Percentiles rank a stretch among this genome's conserved stretches.
Evolutionary conservation across 1,140 invertebrate species (phyloP).

Genomic region (Chionoecetes opilio): DNA sequence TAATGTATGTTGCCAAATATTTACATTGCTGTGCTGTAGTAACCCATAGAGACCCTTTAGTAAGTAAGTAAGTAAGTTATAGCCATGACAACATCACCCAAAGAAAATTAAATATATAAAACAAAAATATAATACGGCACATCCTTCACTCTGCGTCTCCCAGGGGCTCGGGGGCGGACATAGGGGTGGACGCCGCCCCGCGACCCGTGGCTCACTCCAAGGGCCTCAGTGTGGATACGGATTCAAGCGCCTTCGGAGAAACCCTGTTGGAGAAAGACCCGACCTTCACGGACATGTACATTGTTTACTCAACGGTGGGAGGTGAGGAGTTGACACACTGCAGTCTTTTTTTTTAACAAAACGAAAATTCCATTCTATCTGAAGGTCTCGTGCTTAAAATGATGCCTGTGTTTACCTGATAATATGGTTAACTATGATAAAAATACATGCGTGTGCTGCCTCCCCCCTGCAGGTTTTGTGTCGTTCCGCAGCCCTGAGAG

Average conservation of each 20-base stretch:
- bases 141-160: background rate
- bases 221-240: background rate
- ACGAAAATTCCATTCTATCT: too few relatives aligned
- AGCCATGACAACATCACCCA: too few relatives aligned
- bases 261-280: slow-evolving; percentile 47
- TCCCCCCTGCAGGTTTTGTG: slow-evolving; percentile 70
- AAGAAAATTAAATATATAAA: too few relatives aligned
- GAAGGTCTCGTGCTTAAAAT: too few relatives aligned
- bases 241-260: slow-evolving; percentile 39
- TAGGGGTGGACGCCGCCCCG: slow-evolving; percentile 35
- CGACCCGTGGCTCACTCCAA: background rate
- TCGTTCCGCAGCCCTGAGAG: slow-evolving; percentile 73
- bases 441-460: background rate
- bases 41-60: too few relatives aligned
- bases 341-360: too few relatives aligned
- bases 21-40: too few relatives aligned
- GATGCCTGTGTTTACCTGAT: too few relatives aligned
- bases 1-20: too few relatives aligned
- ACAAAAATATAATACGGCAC: too few relatives aligned
- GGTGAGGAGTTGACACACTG: slow-evolving; percentile 29
- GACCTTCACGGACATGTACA: slow-evolving; percentile 73
- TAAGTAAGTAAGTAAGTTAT: too few relatives aligned
- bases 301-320: slow-evolving; percentile 72
- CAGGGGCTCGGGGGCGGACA: slow-evolving; percentile 57
- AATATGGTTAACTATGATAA: too few relatives aligned